Evolutionary conservation across 2,113 vertebrate genomes (phyloP).

Genomic region (Thunnus thynnus): DNA sequence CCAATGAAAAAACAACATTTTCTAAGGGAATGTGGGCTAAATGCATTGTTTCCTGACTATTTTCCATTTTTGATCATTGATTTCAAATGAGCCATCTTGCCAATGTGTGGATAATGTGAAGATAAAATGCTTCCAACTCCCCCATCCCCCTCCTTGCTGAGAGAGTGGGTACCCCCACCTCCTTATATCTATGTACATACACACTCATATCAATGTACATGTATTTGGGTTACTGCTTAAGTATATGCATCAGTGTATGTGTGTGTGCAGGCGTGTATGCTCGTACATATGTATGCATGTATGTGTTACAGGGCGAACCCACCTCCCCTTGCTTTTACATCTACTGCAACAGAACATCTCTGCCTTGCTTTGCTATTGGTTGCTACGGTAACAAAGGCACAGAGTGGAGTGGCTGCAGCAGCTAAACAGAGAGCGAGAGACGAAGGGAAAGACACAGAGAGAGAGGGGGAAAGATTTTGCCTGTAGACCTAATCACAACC

Average conservation of each 20-base stretch:
- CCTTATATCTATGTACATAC: conserved; percentile 16
- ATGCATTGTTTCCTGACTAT: conserved; percentile 3
- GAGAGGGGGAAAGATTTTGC: conserved; percentile 29
- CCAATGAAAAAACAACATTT: not conserved
- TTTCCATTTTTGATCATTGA: conserved; percentile 35
- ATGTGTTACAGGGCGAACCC: conserved; percentile 60
- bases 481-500: conserved; percentile 61
- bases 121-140: conserved; percentile 54
- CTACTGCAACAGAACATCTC: conserved; percentile 76
- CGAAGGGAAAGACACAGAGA: conserved; percentile 30
- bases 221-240: conserved; percentile 28
- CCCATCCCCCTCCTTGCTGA: conserved; percentile 69
- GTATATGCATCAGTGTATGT: conserved; percentile 1
- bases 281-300: conserved; percentile 25
- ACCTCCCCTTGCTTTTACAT: conserved; percentile 69
- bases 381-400: conserved; percentile 85
- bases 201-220: not conserved
- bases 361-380: conserved; percentile 80
- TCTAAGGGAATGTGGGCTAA: not conserved
- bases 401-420: conserved; percentile 80
- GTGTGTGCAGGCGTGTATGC: not conserved
- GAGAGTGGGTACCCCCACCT: conserved; percentile 47
- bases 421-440: conserved; percentile 60
- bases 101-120: conserved; percentile 54
- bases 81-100: conserved; percentile 40